These are phyloP conservation scores for Scomber colias DNA, from an alignment of 2,113 vertebrate genomes.

Conservation along the genomic window DNA sequence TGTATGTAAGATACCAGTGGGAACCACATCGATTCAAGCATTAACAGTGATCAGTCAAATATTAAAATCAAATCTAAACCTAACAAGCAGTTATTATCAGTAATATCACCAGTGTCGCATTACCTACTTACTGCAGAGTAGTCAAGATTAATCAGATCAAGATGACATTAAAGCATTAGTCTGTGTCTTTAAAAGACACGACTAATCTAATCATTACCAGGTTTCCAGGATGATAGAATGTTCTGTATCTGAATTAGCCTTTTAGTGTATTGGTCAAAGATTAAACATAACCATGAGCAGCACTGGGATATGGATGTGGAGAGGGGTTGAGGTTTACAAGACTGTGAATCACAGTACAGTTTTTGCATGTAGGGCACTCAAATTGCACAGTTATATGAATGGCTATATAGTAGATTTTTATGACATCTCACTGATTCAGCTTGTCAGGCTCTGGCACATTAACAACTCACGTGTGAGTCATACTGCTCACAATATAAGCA, in stretches of 20 bases:
- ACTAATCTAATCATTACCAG: conserved; percentile 35
- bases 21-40: conserved; percentile 21
- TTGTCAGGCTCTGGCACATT: not conserved
- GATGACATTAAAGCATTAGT: conserved; percentile 41
- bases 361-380: not conserved
- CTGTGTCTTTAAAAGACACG: conserved; percentile 44
- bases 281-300: conserved; percentile 6
- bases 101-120: conserved; percentile 36
- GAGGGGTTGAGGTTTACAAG: conserved; percentile 1
- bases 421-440: not conserved
- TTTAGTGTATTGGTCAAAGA: conserved; percentile 1
- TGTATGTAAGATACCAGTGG: not conserved
- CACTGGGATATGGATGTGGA: not conserved
- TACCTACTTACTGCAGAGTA: conserved; percentile 31
- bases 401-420: not conserved
- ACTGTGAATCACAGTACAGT: conserved; percentile 14
- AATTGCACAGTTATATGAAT: not conserved
- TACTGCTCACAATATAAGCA: not conserved
- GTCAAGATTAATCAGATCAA: conserved; percentile 42
- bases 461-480: not conserved
- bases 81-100: conserved; percentile 48
- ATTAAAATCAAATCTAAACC: conserved; percentile 49
- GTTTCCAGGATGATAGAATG: conserved; percentile 15
- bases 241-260: conserved; percentile 8
- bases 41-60: conserved; percentile 45